Evolutionary conservation across 2,888 invertebrate genomes (phyloP).

Genomic region (Sarcophaga carnaria): DNA sequence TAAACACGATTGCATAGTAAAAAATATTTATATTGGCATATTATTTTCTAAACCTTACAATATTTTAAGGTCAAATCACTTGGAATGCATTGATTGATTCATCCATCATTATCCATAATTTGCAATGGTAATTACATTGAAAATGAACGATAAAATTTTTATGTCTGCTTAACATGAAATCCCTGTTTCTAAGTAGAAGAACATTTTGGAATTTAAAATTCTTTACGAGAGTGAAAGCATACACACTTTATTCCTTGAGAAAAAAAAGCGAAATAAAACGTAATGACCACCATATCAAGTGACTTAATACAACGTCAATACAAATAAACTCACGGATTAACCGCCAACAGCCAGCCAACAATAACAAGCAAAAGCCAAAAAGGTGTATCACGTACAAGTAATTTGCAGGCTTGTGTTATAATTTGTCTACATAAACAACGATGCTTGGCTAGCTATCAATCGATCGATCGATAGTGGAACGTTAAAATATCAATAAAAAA

Average conservation of each 20-base stretch:
- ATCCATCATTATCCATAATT: conserved; percentile 72
- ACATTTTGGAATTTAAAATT: conserved; percentile 43
- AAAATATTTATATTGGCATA: background rate
- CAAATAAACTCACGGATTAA: conserved; percentile 49
- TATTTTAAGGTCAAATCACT: conserved; percentile 67
- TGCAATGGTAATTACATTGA: conserved; percentile 64
- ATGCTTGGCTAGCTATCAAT: background rate
- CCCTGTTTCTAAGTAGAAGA: conserved; percentile 30
- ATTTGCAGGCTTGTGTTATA: conserved; percentile 73
- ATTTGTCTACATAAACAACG: conserved; percentile 51
- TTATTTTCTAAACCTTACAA: conserved; percentile 1
- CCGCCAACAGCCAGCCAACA: background rate
- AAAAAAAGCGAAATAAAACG: background rate
- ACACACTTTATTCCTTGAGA: conserved; percentile 1
- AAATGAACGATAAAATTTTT: conserved; percentile 38
- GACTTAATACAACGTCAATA: conserved; percentile 35
- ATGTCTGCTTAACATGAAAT: conserved; percentile 55
- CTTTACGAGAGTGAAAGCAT: conserved; percentile 47
- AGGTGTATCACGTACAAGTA: conserved; percentile 78
- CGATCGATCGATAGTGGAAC: background rate
- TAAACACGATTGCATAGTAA: background rate
- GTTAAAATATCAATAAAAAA: conserved; percentile 25
- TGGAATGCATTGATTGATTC: conserved; percentile 71
- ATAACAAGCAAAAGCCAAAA: conserved; percentile 21
- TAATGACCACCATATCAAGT: conserved; percentile 12